These are phyloP conservation scores for Campylomormyrus numenius DNA, from an alignment of 2,113 vertebrate genomes.

Conservation along the genomic window DNA sequence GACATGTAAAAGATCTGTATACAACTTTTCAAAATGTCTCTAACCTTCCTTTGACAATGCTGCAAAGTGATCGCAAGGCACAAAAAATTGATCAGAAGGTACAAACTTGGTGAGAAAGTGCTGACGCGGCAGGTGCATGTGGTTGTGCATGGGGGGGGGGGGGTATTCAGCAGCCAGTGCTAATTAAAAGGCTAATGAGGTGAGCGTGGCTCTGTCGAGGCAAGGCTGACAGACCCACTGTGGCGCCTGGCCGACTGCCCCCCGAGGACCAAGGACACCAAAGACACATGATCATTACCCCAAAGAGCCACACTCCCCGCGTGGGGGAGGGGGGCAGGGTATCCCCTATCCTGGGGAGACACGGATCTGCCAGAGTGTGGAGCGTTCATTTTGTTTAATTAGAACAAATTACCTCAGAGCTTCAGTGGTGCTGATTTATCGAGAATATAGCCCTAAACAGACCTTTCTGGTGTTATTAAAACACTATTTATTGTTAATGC, in stretches of 20 bases:
- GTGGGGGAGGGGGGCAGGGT: neutral
- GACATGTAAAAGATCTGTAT: conserved; percentile 23
- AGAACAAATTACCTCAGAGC: conserved; percentile 30
- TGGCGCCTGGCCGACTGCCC: conserved; percentile 43
- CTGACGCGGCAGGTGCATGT: conserved; percentile 47
- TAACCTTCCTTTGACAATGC: neutral
- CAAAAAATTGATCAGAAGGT: conserved; percentile 47
- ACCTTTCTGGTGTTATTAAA: neutral
- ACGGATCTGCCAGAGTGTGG: conserved; percentile 31
- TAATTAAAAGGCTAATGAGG: conserved; percentile 71
- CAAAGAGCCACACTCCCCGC: neutral
- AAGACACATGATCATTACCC: conserved; percentile 24
- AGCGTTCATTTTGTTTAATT: conserved; percentile 39
- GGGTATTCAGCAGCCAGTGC: conserved; percentile 56
- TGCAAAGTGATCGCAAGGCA: conserved; percentile 49
- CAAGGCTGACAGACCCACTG: conserved; percentile 21
- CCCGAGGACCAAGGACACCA: conserved; percentile 41
- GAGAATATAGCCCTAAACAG: neutral
- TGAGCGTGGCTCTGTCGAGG: conserved; percentile 43
- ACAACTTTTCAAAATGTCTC: neutral
- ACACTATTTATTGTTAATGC: neutral
- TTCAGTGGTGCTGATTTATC: conserved; percentile 18
- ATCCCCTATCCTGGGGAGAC: conserved; percentile 16
- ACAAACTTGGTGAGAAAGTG: conserved; percentile 48
- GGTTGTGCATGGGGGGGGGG: neutral